phyloP scores from a whole-genome alignment of 1,140 invertebrate species.

The Drosophila yakuba region DNA sequence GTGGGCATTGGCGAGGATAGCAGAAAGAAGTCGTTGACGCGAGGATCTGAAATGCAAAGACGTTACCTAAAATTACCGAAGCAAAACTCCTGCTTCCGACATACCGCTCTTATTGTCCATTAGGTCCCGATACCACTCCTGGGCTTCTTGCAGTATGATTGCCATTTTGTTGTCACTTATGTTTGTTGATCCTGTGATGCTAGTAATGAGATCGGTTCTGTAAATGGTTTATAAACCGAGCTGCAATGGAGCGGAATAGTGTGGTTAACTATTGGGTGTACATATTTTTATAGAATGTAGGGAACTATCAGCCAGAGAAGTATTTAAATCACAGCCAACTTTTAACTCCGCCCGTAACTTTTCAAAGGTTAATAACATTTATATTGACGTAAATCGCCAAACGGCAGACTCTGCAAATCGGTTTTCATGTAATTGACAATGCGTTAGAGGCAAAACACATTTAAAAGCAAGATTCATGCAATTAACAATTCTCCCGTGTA shows the following conservation, averaged over 20 bases:
- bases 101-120: constrained; percentile 93
- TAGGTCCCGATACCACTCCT: constrained; percentile 91
- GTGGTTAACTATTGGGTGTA: constrained; percentile 1
- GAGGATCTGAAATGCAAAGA: constrained; percentile 89
- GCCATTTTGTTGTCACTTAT: constrained; percentile 65
- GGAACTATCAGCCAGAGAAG: neutral
- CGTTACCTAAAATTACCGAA: neutral
- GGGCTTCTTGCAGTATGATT: constrained; percentile 87
- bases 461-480: constrained; percentile 52
- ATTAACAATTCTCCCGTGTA: constrained; percentile 53
- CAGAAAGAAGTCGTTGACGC: constrained; percentile 95
- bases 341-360: neutral
- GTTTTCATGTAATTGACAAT: constrained; percentile 41
- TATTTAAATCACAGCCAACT: constrained; percentile 34
- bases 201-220: constrained; percentile 12
- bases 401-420: neutral
- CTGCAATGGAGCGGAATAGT: constrained; percentile 6
- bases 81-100: constrained; percentile 45
- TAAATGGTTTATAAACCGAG: neutral
- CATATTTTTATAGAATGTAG: constrained; percentile 8
- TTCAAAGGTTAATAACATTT: constrained; percentile 8
- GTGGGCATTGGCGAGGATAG: constrained; percentile 97
- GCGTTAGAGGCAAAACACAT: constrained; percentile 28
- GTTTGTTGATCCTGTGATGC: constrained; percentile 12
- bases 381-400: constrained; percentile 5